Base-by-base conservation (phyloP, 2,113 vertebrate genomes). In the Chelonoidis abingdonii region DNA sequence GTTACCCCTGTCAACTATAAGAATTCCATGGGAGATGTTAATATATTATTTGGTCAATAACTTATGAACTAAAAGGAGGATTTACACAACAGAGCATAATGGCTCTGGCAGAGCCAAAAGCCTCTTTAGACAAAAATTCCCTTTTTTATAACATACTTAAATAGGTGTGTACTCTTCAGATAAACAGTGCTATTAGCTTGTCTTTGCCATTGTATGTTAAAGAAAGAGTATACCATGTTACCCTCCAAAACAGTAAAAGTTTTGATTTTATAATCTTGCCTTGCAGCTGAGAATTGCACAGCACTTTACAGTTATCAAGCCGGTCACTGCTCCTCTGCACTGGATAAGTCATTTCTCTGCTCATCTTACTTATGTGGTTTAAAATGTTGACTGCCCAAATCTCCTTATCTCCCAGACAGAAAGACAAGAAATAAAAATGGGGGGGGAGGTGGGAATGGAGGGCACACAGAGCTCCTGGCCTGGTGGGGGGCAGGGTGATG, bases 1-100 rank as follows among this genome's bases (percentile, higher is more conserved):
- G 80, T 89, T 93, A 47, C 14, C 89, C 82, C 89, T 75, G 31
- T 62, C 88, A 95, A 90, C 11, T 4, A 13, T 47, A 80, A 27
- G 62, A 62, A 86, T 76, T 83, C 10, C 65, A 9, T 57, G 75
- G 69, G 47, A 86, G 59, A n/a, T n/a, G 35, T 69, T 69, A n/a
- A 16, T 69, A 12, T 84, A 41, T 2, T 10, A 91, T 76, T 5
- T 25, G 5, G 4, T 69, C 35, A 57, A 89, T 47, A 87, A 72
- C 59, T 80, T 72, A 76, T 57, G 24, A 79, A 80, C 25, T 27
- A 27, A n/a, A 95, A 94, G 69, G 0, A 5, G 84, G 57, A 86
- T 87, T 54, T 92, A 78, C 11, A 85, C 22, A 76, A 38, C 84
- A 9, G 27, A 49, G 25, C 56, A 38, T 75, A 62, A 86, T 80